Conservation (phyloP, 2,797 vertebrate species). For the Scleropages formosus region DNA sequence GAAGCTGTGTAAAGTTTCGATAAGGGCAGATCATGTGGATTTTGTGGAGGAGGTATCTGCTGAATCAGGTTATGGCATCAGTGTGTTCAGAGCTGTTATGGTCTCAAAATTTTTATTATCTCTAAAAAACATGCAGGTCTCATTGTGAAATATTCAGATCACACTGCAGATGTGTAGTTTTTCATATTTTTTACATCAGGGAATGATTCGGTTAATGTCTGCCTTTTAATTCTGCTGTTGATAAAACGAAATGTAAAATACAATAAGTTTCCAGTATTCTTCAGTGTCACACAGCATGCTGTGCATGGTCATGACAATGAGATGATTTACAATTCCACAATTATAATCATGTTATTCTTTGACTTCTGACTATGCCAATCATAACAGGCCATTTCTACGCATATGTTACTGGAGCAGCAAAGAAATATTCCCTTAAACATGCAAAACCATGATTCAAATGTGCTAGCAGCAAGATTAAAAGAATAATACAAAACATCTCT, state of each 20-base stretch:
- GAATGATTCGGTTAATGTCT: neutral
- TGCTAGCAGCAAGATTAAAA: neutral
- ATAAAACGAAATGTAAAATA: neutral
- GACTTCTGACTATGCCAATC: neutral
- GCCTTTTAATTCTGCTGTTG: slow-evolving; percentile 8
- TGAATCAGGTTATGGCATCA: no score
- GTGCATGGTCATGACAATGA: neutral
- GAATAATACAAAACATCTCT: neutral
- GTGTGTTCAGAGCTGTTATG: no score
- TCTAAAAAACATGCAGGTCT: no score
- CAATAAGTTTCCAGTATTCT: neutral
- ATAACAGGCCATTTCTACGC: slow-evolving; percentile 4
- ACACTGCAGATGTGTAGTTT: no score
- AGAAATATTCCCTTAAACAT: neutral
- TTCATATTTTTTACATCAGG: no score
- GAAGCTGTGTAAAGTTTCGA: no score
- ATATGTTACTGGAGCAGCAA: neutral
- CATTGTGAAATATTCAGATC: no score
- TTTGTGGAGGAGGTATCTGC: no score
- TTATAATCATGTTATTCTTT: slow-evolving; percentile 6
- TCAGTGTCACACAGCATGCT: neutral
- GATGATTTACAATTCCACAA: neutral
- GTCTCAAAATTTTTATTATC: no score
- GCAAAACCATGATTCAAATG: neutral
- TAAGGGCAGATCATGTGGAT: no score